Percentiles rank a stretch among this genome's conserved stretches.
phyloP scores from a whole-genome alignment of 2,113 vertebrate genomes.

The Noturus placidus region DNA sequence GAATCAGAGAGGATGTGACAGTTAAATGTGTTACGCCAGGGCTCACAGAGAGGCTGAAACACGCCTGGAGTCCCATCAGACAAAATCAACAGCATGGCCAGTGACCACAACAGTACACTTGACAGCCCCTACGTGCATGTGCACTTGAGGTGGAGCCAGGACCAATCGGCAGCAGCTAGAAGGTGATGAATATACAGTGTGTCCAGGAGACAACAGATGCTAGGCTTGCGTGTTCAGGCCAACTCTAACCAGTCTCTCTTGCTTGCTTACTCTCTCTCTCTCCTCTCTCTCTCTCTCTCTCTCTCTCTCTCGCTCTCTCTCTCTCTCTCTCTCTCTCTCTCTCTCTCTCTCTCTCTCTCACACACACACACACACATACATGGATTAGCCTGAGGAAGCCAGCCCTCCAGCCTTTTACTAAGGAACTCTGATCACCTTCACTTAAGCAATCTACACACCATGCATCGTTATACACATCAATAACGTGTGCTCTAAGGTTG shows the following conservation, averaged over 20 bases:
- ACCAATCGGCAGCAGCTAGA: slow-evolving; percentile 6
- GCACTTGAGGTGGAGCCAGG: not conserved
- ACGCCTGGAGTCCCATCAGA: slow-evolving; percentile 13
- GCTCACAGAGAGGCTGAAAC: slow-evolving; percentile 11
- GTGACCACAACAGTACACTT: slow-evolving; percentile 11
- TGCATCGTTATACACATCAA: not conserved
- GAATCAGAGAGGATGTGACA: slow-evolving; percentile 25
- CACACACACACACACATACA: not conserved
- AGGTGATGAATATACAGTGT: slow-evolving; percentile 29
- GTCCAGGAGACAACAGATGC: slow-evolving; percentile 27
- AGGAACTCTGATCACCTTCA: not conserved
- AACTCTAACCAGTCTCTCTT: slow-evolving; percentile 2
- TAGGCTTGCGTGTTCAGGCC: not conserved
- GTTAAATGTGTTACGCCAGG: not conserved
- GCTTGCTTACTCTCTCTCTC: not conserved
- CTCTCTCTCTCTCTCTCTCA: not conserved
- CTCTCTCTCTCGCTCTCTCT: not conserved
- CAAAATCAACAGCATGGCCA: slow-evolving; percentile 9
- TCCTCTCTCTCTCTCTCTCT: not conserved
- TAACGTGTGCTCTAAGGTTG: not conserved
- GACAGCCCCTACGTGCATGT: not conserved
- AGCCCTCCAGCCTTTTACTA: not conserved
- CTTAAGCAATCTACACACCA: not conserved
- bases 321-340: not conserved
- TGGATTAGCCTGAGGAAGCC: not conserved